Evolutionary conservation across 2,888 invertebrate genomes (phyloP).

Genomic region (Crocallis elinguaria): DNA sequence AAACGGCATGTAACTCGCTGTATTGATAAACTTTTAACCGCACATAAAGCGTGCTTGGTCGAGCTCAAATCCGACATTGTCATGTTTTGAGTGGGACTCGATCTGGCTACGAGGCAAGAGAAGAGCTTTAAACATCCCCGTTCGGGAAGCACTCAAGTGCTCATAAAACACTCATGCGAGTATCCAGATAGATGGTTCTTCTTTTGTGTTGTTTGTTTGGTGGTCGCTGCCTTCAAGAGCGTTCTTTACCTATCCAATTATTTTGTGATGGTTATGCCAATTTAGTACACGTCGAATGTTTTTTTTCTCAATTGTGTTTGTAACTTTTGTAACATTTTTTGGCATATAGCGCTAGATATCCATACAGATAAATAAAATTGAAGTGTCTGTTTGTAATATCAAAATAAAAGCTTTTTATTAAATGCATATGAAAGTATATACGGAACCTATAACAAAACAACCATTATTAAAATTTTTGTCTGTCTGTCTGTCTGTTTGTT

Average conservation of each 20-base stretch:
- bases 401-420: too few relatives aligned
- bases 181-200: conserved; percentile 61
- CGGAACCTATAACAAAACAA: too few relatives aligned
- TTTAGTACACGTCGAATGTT: not conserved
- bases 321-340: too few relatives aligned
- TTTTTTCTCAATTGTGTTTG: not conserved
- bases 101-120: conserved; percentile 52
- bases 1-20: conserved; percentile 10
- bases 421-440: too few relatives aligned
- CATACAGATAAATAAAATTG: too few relatives aligned
- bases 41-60: conserved; percentile 59
- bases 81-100: conserved; percentile 68
- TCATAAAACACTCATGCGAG: conserved; percentile 78
- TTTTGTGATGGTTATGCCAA: conserved; percentile 1
- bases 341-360: too few relatives aligned
- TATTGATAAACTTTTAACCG: conserved; percentile 69
- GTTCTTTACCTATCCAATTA: conserved; percentile 31
- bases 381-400: too few relatives aligned
- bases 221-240: conserved; percentile 28
- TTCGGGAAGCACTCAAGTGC: conserved; percentile 73
- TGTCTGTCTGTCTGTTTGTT: too few relatives aligned
- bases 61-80: conserved; percentile 71
- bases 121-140: conserved; percentile 68
- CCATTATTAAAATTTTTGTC: too few relatives aligned
- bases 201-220: conserved; percentile 61